Evolutionary conservation across 2,797 vertebrate genomes (phyloP), one percentile per base, ranked within the genome.

Genomic region (Poeciliopsis turneri): DNA sequence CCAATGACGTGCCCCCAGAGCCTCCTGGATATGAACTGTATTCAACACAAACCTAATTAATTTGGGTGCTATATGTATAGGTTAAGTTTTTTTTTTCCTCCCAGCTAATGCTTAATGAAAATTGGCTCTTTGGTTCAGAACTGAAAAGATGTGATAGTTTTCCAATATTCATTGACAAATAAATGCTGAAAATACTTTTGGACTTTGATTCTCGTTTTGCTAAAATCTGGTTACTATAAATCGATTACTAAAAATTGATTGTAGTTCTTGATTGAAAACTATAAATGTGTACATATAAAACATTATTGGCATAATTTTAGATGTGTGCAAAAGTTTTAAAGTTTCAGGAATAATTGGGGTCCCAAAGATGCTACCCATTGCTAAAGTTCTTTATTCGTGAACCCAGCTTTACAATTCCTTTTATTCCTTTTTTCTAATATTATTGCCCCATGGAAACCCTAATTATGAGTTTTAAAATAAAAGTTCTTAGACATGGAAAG

Each of bases 131-230:
- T 2, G 33, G 64, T 28, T 66, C 72, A 57, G 61, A 79, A 82
- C 74, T 71, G 73, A 72, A 70, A 69, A 80, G 64, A 77, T 84
- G 74, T 81, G 39, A 83, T 84, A 78, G 86, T 78, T 82, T 81
- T 79, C 57, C 76, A 78, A 89, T 84, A 84, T 87, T 90, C 49
- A 86, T 68, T 70, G 25, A 82, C 86, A 75, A 82, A 28, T 6
- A 79, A 82, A 74, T 80, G 41, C 68, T 72, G 41, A 82, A 84
- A 86, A 84, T 84, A 57, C 36, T 88, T 90, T 85, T 74, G 86
- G 66, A 25, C 72, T 79, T 68, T 72, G 74, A 68, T 81, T 69
- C 61, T 89, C 55, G 87, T 91, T 90, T 92, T 79, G 82, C 85
- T 86, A 87, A 90, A 78, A 83, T 45, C 33, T 7, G 53, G 36